These are phyloP conservation scores for Chouioia cunea DNA, from an alignment of 2,888 invertebrate species.

Conservation along the genomic window DNA sequence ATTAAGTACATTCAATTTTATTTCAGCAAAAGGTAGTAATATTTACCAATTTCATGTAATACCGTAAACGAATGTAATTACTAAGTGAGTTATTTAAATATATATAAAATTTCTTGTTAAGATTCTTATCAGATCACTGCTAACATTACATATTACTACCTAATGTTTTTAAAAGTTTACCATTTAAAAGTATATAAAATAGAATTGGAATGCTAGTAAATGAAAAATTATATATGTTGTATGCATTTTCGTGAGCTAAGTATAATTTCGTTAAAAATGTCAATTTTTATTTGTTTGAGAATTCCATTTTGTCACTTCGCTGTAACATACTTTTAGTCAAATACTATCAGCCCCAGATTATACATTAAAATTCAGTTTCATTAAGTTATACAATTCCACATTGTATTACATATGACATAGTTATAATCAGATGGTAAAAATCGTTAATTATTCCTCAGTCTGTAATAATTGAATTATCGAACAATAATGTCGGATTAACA, in stretches of 20 bases:
- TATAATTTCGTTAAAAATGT: too few relatives aligned
- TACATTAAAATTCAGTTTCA: constrained; percentile 17
- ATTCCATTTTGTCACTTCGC: constrained; percentile 8
- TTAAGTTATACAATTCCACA: constrained; percentile 5
- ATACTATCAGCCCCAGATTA: not conserved
- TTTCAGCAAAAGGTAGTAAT: constrained; percentile 11
- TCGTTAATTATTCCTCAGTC: constrained; percentile 17
- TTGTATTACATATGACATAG: not conserved
- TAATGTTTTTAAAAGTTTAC: not conserved
- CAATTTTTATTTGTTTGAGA: not conserved
- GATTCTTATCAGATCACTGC: too few relatives aligned
- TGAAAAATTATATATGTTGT: not conserved
- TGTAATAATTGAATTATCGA: constrained; percentile 26
- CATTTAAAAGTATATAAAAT: constrained; percentile 2
- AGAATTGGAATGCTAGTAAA: constrained; percentile 33
- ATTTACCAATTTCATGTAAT: not conserved
- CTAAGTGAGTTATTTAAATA: too few relatives aligned
- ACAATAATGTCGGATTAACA: constrained; percentile 11
- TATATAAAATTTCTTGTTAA: too few relatives aligned
- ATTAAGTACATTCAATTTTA: not conserved
- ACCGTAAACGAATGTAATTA: constrained; percentile 1
- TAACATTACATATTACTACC: constrained; percentile 20
- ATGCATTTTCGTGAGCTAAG: too few relatives aligned
- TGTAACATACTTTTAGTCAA: constrained; percentile 24
- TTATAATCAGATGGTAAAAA: not conserved